Percentiles rank a stretch among this genome's conserved stretches.
Conservation (phyloP, 2,888 invertebrate genomes). For the Orchesellides sinensis region DNA sequence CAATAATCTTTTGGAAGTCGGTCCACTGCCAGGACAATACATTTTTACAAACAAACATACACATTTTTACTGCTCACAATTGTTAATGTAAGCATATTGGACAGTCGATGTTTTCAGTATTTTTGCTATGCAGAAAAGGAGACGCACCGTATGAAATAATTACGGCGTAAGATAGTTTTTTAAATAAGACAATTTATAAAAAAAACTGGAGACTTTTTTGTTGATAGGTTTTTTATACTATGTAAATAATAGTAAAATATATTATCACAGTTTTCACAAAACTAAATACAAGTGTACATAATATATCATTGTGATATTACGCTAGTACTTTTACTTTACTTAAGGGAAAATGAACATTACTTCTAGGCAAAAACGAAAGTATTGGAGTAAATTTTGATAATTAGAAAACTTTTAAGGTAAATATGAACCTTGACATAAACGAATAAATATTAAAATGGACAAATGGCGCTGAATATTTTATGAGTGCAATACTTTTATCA, state of each 20-base stretch:
- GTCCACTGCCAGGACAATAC: background rate
- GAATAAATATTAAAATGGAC: background rate
- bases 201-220: constrained; percentile 27
- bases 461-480: background rate
- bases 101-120: constrained; percentile 54
- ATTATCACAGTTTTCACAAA: background rate
- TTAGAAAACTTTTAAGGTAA: background rate
- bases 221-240: constrained; percentile 7
- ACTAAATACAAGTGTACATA: background rate
- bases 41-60: background rate
- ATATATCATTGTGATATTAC: constrained; percentile 26
- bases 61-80: background rate
- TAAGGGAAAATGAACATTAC: no score
- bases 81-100: no score
- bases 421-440: background rate
- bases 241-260: background rate
- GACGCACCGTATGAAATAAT: background rate
- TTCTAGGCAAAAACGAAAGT: no score
- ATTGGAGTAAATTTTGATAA: background rate
- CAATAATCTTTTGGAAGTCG: no score
- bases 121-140: constrained; percentile 3
- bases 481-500: background rate
- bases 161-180: background rate
- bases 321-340: background rate
- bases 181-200: background rate